A percentile compares a stretch with the other conserved stretches of the same genome.
Conservation (phyloP, 1,140 invertebrate genomes). For the Augochlora pura region DNA sequence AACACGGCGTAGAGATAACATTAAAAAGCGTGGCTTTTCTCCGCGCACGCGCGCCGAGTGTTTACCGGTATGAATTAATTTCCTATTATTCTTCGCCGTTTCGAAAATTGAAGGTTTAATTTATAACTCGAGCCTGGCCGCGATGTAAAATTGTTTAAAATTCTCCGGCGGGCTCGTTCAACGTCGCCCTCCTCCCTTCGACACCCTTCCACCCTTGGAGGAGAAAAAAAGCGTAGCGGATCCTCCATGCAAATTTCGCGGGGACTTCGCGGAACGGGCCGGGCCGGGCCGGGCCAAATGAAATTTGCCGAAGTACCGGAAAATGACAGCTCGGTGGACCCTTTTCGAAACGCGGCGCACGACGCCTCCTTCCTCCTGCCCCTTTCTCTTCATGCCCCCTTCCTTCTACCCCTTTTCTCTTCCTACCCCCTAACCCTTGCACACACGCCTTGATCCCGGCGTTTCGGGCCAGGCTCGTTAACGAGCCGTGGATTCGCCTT, state of each 20-base stretch:
- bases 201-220: background rate
- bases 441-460: constrained; percentile 12
- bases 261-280: background rate
- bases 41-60: background rate
- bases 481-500: constrained; percentile 62
- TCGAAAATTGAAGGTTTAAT: constrained; percentile 5
- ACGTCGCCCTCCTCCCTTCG: background rate
- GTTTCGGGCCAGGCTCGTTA: constrained; percentile 49
- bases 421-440: too few relatives aligned
- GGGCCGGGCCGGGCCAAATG: constrained; percentile 41
- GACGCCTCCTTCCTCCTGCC: too few relatives aligned
- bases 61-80: constrained; percentile 21
- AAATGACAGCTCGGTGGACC: constrained; percentile 55
- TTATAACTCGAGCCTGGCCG: background rate
- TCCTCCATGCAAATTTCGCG: constrained; percentile 7
- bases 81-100: background rate
- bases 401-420: too few relatives aligned
- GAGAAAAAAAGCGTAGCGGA: background rate
- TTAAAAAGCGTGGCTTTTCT: background rate
- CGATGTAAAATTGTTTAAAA: constrained; percentile 1
- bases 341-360: constrained; percentile 28
- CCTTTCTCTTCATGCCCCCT: too few relatives aligned
- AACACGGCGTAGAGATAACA: constrained; percentile 33
- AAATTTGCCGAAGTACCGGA: constrained; percentile 67
- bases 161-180: background rate